Conservation (phyloP, 2,888 invertebrate species). For the Busseola fusca region DNA sequence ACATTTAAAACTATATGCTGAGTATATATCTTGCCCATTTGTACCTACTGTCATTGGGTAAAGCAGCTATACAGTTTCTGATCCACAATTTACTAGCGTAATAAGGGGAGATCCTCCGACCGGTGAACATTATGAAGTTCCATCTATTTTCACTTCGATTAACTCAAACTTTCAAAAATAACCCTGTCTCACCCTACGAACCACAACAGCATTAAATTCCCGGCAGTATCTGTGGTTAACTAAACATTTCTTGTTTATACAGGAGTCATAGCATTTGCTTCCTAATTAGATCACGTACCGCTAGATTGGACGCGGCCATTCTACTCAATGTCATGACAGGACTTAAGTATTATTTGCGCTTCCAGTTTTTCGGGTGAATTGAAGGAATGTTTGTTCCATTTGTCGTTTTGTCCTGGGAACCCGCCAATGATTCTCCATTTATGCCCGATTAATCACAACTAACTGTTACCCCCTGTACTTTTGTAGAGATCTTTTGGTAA, state of each 20-base stretch:
- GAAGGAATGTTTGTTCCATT: background rate
- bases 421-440: background rate
- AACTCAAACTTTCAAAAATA: background rate
- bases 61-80: background rate
- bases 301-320: conserved; percentile 42
- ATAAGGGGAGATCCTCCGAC: background rate
- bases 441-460: background rate
- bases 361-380: conserved; percentile 2
- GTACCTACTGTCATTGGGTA: background rate
- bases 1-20: background rate
- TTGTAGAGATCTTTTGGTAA: background rate
- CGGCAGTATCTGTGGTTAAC: conserved; percentile 12
- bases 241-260: conserved; percentile 41
- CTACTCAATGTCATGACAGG: conserved; percentile 35
- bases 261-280: conserved; percentile 40
- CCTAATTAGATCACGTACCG: conserved; percentile 60
- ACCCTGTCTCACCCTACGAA: no score
- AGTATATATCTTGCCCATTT: background rate
- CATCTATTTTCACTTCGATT: no score
- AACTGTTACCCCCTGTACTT: background rate
- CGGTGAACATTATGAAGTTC: background rate
- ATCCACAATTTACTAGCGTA: no score
- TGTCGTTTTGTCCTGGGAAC: background rate
- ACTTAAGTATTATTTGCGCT: conserved; percentile 32
- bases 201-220: conserved; percentile 3